These are phyloP conservation scores for Thryonomys swinderianus DNA, from an alignment of 2,113 vertebrate species.

Conservation along the genomic window DNA sequence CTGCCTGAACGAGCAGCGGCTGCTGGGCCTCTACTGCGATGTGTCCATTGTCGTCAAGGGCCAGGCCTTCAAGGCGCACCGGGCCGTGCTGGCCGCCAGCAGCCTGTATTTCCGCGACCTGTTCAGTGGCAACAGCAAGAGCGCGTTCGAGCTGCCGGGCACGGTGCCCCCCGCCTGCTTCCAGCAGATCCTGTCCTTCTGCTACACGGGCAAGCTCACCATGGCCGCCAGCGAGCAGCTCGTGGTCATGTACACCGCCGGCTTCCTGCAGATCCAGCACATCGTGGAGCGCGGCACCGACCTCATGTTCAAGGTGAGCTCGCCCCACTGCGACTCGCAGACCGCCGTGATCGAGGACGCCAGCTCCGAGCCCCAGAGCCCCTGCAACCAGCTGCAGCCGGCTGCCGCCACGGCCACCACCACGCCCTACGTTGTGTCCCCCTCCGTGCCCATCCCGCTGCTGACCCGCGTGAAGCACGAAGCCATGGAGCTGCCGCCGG, in stretches of 20 bases:
- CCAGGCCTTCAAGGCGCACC: conserved; percentile 98
- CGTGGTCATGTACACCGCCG: conserved; percentile 99
- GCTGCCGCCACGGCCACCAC: conserved; percentile 81
- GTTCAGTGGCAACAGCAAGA: conserved; percentile 97
- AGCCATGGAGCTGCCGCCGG: conserved; percentile 88
- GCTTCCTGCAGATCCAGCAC: conserved; percentile 99
- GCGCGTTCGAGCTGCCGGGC: conserved; percentile 97
- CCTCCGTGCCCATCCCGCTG: conserved; percentile 90
- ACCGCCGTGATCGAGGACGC: conserved; percentile 95
- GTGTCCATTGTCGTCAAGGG: conserved; percentile 99
- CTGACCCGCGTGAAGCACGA: conserved; percentile 95
- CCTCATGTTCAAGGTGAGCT: conserved; percentile 99
- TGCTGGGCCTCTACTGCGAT: conserved; percentile 98
- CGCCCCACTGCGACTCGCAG: conserved; percentile 98
- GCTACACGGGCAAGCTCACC: conserved; percentile 98
- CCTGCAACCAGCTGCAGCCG: conserved; percentile 90
- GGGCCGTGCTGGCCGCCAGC: conserved; percentile 97
- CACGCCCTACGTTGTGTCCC: conserved; percentile 90
- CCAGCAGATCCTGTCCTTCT: conserved; percentile 98
- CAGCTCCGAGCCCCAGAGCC: conserved; percentile 97
- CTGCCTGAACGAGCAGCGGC: conserved; percentile 97
- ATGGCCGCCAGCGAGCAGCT: conserved; percentile 99
- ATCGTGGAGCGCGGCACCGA: conserved; percentile 98
- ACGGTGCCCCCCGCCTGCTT: conserved; percentile 97
- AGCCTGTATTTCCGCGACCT: conserved; percentile 98